Conservation (phyloP, 1,140 invertebrate species). For the Cyclargus thomasi region DNA sequence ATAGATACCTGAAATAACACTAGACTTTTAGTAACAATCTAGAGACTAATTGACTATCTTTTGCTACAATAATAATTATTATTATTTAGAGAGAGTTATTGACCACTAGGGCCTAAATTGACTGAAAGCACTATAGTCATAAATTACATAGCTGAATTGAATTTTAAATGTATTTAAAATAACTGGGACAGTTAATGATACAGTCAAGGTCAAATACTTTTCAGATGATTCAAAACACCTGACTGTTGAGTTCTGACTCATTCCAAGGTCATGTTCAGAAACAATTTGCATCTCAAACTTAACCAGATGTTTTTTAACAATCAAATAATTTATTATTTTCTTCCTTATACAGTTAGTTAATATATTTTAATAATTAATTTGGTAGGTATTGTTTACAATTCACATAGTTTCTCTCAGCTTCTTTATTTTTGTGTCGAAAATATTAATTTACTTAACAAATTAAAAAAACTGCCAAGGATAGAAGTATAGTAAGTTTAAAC, state of each 20-base stretch:
- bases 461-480: too few species aligned
- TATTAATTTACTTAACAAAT: too few species aligned
- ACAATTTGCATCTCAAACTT: slow-evolving; percentile 18
- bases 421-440: too few species aligned
- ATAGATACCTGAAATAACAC: slow-evolving; percentile 49
- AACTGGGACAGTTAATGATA: slow-evolving; percentile 21
- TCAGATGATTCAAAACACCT: slow-evolving; percentile 35
- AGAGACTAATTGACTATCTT: too few species aligned
- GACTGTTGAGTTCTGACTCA: not conserved
- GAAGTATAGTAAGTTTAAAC: too few species aligned
- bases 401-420: too few species aligned
- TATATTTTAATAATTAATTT: too few species aligned
- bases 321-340: not conserved
- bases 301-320: not conserved
- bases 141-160: not conserved
- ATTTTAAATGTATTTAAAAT: not conserved
- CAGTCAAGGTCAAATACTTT: slow-evolving; percentile 36
- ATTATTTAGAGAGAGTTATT: too few species aligned
- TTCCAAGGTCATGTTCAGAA: slow-evolving; percentile 42
- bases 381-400: too few species aligned
- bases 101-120: too few species aligned
- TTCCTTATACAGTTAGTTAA: not conserved
- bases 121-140: too few species aligned
- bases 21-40: not conserved
- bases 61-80: too few species aligned